Conservation (phyloP, 2,888 invertebrate genomes). For the Catocala sponsa region DNA sequence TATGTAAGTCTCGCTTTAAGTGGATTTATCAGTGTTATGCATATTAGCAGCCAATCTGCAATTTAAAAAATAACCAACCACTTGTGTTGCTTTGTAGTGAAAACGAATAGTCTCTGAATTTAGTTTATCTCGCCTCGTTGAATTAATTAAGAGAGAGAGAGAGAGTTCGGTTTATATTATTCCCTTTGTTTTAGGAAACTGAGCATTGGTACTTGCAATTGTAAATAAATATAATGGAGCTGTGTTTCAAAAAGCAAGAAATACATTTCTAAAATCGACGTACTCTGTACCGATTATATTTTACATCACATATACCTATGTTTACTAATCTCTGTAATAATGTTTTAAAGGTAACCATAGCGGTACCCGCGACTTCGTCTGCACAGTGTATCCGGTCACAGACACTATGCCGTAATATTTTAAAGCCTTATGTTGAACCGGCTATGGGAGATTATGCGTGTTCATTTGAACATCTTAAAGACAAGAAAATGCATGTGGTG, state of each 20-base stretch:
- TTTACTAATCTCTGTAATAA: no score
- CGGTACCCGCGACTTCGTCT: no score
- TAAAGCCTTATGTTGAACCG: no score
- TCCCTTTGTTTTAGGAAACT: constrained; percentile 42
- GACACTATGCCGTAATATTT: no score
- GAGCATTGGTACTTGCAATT: constrained; percentile 39
- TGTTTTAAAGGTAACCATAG: no score
- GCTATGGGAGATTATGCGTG: no score
- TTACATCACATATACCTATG: no score
- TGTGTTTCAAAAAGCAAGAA: background rate
- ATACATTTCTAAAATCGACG: no score
- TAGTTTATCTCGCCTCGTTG: constrained; percentile 49
- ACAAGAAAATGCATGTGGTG: no score
- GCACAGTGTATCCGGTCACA: no score
- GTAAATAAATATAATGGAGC: constrained; percentile 1
- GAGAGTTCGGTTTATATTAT: constrained; percentile 37
- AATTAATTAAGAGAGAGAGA: constrained; percentile 45
- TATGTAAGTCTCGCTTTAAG: constrained; percentile 25
- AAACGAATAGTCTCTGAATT: constrained; percentile 57
- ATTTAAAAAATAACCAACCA: constrained; percentile 71
- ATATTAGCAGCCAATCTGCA: constrained; percentile 84
- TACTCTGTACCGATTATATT: no score
- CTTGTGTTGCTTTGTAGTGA: constrained; percentile 65
- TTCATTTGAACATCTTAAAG: no score
- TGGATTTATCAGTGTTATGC: constrained; percentile 65